A percentile compares a stretch with the other conserved stretches of the same genome.
phyloP scores from a whole-genome alignment of 1,140 invertebrate species.

The Listronotus bonariensis region DNA sequence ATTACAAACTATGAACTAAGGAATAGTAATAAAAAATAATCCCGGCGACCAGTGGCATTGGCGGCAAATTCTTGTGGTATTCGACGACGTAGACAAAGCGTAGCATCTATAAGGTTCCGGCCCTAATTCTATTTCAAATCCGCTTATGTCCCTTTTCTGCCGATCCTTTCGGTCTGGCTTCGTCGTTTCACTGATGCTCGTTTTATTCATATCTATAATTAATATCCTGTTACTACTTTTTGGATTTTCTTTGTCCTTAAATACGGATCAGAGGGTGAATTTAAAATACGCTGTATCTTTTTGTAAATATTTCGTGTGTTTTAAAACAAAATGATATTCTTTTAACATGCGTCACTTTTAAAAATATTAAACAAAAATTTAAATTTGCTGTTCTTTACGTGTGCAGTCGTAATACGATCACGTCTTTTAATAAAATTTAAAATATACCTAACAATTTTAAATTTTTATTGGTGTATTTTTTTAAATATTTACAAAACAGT shows the following conservation, averaged over 20 bases:
- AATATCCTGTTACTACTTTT: conserved; percentile 21
- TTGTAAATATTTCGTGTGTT: too few species aligned
- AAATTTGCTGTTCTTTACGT: too few species aligned
- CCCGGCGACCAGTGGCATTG: conserved; percentile 22
- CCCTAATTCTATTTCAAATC: conserved; percentile 40
- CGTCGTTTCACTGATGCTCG: conserved; percentile 1
- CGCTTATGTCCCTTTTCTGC: conserved; percentile 40
- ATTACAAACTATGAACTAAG: neutral
- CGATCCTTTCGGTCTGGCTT: neutral
- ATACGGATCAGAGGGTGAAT: too few species aligned
- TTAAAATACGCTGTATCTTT: too few species aligned
- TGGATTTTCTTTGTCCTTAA: neutral
- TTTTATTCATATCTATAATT: conserved; percentile 37
- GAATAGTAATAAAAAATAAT: conserved; percentile 41
- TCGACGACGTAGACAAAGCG: conserved; percentile 33
- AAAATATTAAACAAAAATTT: too few species aligned
- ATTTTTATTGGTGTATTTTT: too few species aligned
- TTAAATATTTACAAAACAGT: too few species aligned
- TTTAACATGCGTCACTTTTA: too few species aligned
- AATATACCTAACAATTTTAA: too few species aligned
- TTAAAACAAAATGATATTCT: too few species aligned
- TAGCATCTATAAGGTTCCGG: conserved; percentile 35
- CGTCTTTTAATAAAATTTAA: too few species aligned
- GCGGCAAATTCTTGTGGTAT: conserved; percentile 31
- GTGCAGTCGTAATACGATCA: too few species aligned